Evolutionary conservation across 1,140 invertebrate species (phyloP), one percentile per base, ranked within the genome.

Genomic region (Drosophila rufa): DNA sequence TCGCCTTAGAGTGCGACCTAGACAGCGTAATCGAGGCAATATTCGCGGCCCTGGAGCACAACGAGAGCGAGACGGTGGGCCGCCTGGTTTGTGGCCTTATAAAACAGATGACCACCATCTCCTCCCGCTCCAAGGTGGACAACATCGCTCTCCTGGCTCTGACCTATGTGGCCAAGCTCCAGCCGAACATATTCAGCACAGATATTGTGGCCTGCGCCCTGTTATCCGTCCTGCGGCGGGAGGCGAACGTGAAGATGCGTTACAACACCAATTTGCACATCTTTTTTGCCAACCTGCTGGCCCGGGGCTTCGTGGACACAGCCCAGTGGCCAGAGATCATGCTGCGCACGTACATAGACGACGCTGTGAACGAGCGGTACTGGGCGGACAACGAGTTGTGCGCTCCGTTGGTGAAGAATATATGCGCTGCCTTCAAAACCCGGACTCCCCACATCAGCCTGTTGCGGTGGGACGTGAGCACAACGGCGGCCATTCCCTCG

Each of bases 331-430:
- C 97, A 5, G 96, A 97, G 79, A 93, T 94, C 59, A 96, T 97
- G 93, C 94, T 95, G 7, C 81, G 98, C 95, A 94, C 98, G 0
- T 99, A 98, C 92, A 95, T 99, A 61, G 98, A 99, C 90, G 98
- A 99, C 94, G 97, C 98, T 4, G 92, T 98, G 1, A 97, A 97
- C 55, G 98, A 99, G 83, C 93, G 98, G 56, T 94, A 97, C 59
- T 99, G 98, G 98, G 97, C 99, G 8, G 98, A 99, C 91, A 96
- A 96, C 81, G 95, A 97, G 11, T 96, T 98, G 92, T 99, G 98
- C 93, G 96, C 97, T 92, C 95, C 95, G 36, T 97, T 99, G 94
- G 97, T 98, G 1, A 98, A 99, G 77, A 99, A 99, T 93, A 97
- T 99, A 62, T 91, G 91, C 43, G 97, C 96, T 0, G 97, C 97